A percentile compares a stretch with the other conserved stretches of the same genome.
phyloP scores from a whole-genome alignment of 2,888 invertebrate species.

The Eristalis pertinax region DNA sequence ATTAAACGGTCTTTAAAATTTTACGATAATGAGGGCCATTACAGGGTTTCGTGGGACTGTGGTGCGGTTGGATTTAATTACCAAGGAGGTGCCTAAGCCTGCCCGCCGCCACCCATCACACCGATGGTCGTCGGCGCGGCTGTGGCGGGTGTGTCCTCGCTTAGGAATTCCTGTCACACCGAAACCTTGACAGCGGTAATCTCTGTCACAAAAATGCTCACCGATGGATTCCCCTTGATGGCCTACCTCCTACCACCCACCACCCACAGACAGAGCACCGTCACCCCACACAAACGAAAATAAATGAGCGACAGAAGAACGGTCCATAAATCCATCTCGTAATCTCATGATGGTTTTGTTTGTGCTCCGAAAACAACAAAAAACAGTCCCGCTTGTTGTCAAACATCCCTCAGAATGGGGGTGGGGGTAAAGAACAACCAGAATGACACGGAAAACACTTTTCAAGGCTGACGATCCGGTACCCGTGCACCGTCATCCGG shows the following conservation, averaged over 20 bases:
- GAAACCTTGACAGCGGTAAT: slow-evolving; percentile 36
- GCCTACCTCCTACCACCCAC: neutral
- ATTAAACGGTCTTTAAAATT: slow-evolving; percentile 69
- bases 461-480: slow-evolving; percentile 56
- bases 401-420: slow-evolving; percentile 32
- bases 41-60: slow-evolving; percentile 48
- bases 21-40: slow-evolving; percentile 67
- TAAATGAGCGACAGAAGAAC: slow-evolving; percentile 1
- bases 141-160: slow-evolving; percentile 7
- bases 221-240: slow-evolving; percentile 6
- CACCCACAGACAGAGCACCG: neutral
- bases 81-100: slow-evolving; percentile 27
- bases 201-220: slow-evolving; percentile 50
- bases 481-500: neutral
- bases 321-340: slow-evolving; percentile 62
- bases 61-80: slow-evolving; percentile 63
- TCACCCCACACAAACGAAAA: slow-evolving; percentile 2
- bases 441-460: slow-evolving; percentile 50
- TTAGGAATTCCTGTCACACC: slow-evolving; percentile 34
- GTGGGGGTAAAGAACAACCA: slow-evolving; percentile 21
- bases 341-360: slow-evolving; percentile 52
- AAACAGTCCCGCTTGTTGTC: slow-evolving; percentile 62
- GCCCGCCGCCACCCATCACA: neutral
- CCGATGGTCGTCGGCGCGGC: too few species aligned
- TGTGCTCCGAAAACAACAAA: slow-evolving; percentile 27